Evolutionary conservation across 2,113 vertebrate genomes (phyloP), one percentile per base, ranked within the genome.

Genomic region (Malaclemys terrapin): DNA sequence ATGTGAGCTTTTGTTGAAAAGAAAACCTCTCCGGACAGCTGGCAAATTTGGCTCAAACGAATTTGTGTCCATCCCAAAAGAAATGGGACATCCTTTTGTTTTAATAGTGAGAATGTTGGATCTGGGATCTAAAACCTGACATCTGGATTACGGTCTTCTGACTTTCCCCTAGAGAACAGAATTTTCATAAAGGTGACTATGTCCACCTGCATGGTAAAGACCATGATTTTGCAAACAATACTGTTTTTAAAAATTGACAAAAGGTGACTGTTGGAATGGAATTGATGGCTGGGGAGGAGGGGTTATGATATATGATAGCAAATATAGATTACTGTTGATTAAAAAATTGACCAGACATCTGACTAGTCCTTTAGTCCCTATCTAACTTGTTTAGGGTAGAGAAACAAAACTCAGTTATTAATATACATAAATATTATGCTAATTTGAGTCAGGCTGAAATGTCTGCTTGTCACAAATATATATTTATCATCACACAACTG

Each of bases 31-130:
- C 47, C 93, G 84, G 87, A 84, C 80, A 91, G 29, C 94, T 92
- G 90, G 56, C 92, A 93, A 1, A 90, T 94, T 96, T 96, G 89
- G 22, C 92, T 95, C 88, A 93, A 95, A 91, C n/a, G 75, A 95
- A 93, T 93, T 89, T 89, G 88, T 90, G 81, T n/a, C 57, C 49
- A 84, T 92, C 94, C 93, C 95, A 59, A 90, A 95, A 93, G 91
- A 96, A 97, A 87, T 10, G 79, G n/a, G 25, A 57, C 57, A 80
- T 95, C 86, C 84, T 96, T 97, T 94, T 97, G 89, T 95, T 97
- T 96, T 89, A 91, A 56, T 56, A 87, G 84, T 20, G 49, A 90
- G 57, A 29, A 89, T 80, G 65, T 93, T 87, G 91, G 90, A 93
- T 94, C 87, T 96, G 89, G 82, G 84, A 90, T 97, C 91, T 90